Base-by-base conservation (phyloP, 2,888 invertebrate genomes). In the Cerceris rybyensis region DNA sequence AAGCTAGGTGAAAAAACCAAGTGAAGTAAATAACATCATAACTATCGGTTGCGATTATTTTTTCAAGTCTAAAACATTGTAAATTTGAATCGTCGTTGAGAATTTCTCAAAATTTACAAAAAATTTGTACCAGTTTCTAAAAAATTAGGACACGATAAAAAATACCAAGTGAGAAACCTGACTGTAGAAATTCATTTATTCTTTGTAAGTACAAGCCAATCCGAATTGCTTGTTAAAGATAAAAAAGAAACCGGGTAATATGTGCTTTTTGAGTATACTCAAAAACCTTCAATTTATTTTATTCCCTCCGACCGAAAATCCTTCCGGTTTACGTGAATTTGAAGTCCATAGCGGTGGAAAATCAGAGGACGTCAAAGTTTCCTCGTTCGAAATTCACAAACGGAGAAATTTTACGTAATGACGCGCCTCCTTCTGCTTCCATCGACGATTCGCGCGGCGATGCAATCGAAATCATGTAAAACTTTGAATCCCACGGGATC, bases 401-500 rank as follows among this genome's bases (percentile, higher is more conserved):
- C 11, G 46, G 46, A 46, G 11, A 46, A 11, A 46, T 46, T 46
- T 46, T 46, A 39, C 28, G 28, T 58, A 41, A 58, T 49, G 50
- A 65, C 17, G 65, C 64, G 50, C n/a, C 11, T 14, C n/a, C 1
- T 16, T n/a, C 49, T 41, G 41, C 4, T 16, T n/a, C 49, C 16
- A 17, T 13, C 6, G 43, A 13, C 17, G 14, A n/a, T 8, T 42
- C 49, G 7, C 43, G 55, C 14, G 7, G 7, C 55, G 42, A 49
- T 5, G 13, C 0, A 11, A 11, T 14, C 13, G 11, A 49, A 59
- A 16, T 14, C 7, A 0, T 11, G 2, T 41, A 50, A 50, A 60
- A 49, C 13, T 50, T n/a, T 14, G n/a, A 52, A 49, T 59, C 59
- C 60, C 46, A 16, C 2, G 46, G 54, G 72, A 13, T 9, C 13